A percentile compares a stretch with the other conserved stretches of the same genome.
phyloP scores from a whole-genome alignment of 2,797 vertebrate genomes.

The Peromyscus aztecus region DNA sequence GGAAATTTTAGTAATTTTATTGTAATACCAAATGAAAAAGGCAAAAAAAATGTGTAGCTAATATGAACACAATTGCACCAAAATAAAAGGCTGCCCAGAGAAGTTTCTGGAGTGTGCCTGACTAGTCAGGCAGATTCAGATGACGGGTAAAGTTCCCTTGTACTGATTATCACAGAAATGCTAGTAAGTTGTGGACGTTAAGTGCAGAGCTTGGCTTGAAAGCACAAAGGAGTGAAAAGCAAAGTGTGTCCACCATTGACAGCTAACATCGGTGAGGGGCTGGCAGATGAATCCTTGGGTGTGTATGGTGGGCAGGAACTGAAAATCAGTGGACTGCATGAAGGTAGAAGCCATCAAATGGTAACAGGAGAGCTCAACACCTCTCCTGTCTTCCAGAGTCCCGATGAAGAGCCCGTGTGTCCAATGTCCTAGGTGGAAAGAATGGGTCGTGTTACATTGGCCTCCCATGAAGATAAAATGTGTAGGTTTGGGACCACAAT shows the following conservation, averaged over 20 bases:
- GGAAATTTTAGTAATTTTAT: constrained; percentile 28
- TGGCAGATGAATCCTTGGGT: not conserved
- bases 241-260: not conserved
- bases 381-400: not conserved
- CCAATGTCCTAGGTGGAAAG: not conserved
- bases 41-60: not conserved
- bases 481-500: not conserved
- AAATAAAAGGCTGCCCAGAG: not conserved
- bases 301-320: not conserved
- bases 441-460: not conserved
- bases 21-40: not conserved
- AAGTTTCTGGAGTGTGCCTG: not conserved
- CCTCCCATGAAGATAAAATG: not conserved
- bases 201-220: not conserved
- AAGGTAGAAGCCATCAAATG: not conserved
- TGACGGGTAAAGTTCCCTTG: not conserved
- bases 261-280: not conserved
- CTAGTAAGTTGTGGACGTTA: not conserved
- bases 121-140: not conserved
- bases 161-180: not conserved
- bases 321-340: not conserved
- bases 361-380: not conserved
- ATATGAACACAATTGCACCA: not conserved
- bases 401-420: not conserved
- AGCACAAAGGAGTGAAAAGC: not conserved